A percentile compares a stretch with the other conserved stretches of the same genome.
Evolutionary conservation across 2,888 invertebrate species (phyloP).

Genomic region (Drosophila buzzatii): DNA sequence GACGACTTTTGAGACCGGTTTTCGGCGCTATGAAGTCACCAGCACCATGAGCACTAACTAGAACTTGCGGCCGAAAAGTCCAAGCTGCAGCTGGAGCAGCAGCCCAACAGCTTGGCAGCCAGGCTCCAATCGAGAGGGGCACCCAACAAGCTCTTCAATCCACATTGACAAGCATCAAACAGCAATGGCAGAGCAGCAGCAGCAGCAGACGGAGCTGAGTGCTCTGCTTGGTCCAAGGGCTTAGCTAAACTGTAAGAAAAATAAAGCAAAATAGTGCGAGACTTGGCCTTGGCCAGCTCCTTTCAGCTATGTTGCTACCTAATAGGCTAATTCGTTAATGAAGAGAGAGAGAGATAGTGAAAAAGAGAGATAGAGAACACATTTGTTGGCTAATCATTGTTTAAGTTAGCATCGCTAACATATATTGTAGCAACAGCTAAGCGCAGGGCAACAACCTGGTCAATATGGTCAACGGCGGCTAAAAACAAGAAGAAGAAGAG

Average conservation of each 20-base stretch:
- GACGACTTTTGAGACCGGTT: constrained; percentile 74
- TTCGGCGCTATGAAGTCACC: constrained; percentile 57
- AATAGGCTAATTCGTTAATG: constrained; percentile 42
- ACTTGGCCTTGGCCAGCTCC: constrained; percentile 21
- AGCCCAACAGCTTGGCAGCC: constrained; percentile 16
- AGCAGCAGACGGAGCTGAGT: background rate
- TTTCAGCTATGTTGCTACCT: constrained; percentile 7
- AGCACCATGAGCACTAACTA: constrained; percentile 44
- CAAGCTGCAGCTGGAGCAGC: constrained; percentile 44
- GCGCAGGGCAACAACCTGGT: constrained; percentile 40
- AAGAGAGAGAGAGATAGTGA: background rate
- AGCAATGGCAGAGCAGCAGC: constrained; percentile 13
- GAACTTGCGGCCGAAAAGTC: constrained; percentile 53
- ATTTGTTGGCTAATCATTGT: constrained; percentile 20
- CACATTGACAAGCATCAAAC: constrained; percentile 49
- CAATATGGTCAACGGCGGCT: constrained; percentile 35
- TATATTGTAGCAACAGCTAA: constrained; percentile 7
- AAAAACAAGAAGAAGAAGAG: constrained; percentile 11
- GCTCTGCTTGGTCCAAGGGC: background rate
- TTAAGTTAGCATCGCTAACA: constrained; percentile 7
- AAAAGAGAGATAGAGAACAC: background rate
- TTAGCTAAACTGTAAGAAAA: background rate
- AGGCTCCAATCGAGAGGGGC: constrained; percentile 10
- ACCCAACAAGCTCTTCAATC: constrained; percentile 45
- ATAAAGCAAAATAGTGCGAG: background rate